Base-by-base conservation (phyloP, 2,113 vertebrate genomes). In the Halichoerus grypus region DNA sequence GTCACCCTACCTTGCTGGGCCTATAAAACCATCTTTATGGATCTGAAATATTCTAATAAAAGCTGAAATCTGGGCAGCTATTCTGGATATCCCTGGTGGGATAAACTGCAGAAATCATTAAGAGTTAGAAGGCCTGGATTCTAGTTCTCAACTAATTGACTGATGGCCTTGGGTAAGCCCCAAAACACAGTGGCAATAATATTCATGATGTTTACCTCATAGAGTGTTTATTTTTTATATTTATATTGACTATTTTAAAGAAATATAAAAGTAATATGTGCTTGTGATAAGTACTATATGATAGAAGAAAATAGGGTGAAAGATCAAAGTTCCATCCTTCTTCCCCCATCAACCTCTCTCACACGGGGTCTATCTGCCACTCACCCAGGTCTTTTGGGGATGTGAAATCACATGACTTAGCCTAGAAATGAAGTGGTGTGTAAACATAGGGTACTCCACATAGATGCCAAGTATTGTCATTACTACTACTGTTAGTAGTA, bases 161-260 rank as follows among this genome's bases (percentile, higher is more conserved):
- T 63, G 2, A 21, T 72, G n/a, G 22, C 21, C 67, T 87, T 79
- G 33, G 42, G 57, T 61, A 46, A 67, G 22, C 53, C 18, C 42
- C n/a, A 76, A 80, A 69, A 49, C 4, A 15, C 39, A 51, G 46
- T 57, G 18, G 63, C 36, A 39, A 49, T 79, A 57, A 53, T 46
- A 67, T 11, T 65, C 57, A 36, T 21, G 13, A 9, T 80, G 24
- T 57, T 16, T 79, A n/a, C 39, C 49, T 85, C n/a, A 65, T 2
- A 24, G 7, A 59, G 28, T 77, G 94, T 96, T 92, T 22, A 53
- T 53, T 74, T 87, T 96, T 95, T 79, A 46, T 86, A 55, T 94
- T 57, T 95, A 42, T 76, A 82, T 39, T 77, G 46, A 87, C 53
- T 69, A 65, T 88, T 94, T 83, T 93, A 85, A 69, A 88, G 31